A percentile compares a stretch with the other conserved stretches of the same genome.
phyloP scores from a whole-genome alignment of 2,113 vertebrate species.

The Otus sunia region DNA sequence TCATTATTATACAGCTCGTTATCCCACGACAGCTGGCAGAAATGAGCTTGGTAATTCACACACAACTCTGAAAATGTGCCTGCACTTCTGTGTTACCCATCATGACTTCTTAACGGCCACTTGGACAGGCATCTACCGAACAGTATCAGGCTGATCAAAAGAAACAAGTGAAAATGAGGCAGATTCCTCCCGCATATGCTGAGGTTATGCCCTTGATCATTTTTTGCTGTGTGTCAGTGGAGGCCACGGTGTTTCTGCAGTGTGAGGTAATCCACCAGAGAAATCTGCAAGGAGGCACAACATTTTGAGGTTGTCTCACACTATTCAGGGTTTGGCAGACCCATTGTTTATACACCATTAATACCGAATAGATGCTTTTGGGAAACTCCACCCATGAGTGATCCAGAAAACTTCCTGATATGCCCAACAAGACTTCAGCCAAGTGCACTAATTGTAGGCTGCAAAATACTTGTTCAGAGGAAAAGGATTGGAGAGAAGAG shows the following conservation, averaged over 20 bases:
- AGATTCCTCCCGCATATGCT: background rate
- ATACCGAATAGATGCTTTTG: slow-evolving; percentile 12
- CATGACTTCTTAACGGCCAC: background rate
- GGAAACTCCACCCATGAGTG: slow-evolving; percentile 36
- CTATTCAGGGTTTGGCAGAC: background rate
- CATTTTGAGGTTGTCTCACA: background rate
- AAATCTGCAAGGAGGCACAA: background rate
- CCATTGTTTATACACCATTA: slow-evolving; percentile 18
- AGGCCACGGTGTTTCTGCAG: background rate
- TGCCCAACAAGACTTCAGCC: slow-evolving; percentile 1
- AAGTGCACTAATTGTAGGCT: background rate
- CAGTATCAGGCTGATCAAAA: background rate
- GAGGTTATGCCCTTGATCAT: background rate
- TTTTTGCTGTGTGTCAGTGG: background rate
- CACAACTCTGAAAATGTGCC: background rate
- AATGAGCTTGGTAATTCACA: background rate
- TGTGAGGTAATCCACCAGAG: background rate
- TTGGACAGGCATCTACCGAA: background rate
- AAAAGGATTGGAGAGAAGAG: background rate
- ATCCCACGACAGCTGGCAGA: background rate
- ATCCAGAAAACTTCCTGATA: slow-evolving; percentile 49
- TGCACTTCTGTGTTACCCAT: background rate
- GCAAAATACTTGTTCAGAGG: slow-evolving; percentile 25
- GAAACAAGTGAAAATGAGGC: rapidly evolving
- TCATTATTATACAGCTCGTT: background rate